Evolutionary conservation across 23 tunicate genomes (phyloP).

Genomic region (Phallusia fumigata): DNA sequence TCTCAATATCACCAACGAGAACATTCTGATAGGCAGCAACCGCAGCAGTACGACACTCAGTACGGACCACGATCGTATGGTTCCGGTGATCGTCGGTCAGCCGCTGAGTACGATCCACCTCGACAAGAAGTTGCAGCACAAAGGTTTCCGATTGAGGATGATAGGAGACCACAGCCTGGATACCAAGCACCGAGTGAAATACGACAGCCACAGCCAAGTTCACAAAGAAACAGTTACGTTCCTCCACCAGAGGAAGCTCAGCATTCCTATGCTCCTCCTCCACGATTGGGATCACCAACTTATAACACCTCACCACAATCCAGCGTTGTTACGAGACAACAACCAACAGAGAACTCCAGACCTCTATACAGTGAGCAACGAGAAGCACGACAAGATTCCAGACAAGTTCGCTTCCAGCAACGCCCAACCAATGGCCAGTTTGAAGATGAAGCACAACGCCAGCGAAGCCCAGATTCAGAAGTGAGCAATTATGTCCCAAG

Average conservation of each 20-base stretch:
- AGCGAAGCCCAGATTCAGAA: conserved; percentile 9
- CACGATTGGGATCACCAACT: background rate
- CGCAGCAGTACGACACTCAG: background rate
- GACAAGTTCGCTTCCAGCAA: background rate
- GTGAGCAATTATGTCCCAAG: conserved; percentile 59
- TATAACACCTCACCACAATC: background rate
- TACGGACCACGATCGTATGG: background rate
- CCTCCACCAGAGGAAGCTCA: background rate
- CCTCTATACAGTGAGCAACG: background rate
- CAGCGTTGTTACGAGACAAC: background rate
- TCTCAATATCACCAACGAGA: background rate
- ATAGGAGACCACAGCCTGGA: background rate
- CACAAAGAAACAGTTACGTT: conserved; percentile 1
- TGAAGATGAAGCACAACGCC: background rate
- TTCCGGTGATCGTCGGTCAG: background rate
- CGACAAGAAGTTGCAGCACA: background rate
- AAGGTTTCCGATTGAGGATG: background rate
- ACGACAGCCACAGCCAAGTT: background rate
- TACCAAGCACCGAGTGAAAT: background rate
- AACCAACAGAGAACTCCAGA: background rate
- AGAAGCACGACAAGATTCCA: background rate
- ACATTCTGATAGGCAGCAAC: background rate
- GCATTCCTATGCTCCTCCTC: background rate
- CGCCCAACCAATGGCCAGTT: background rate
- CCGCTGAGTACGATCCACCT: background rate